Evolutionary conservation across 2,113 vertebrate species (phyloP).

Genomic region (Lophura nycthemera): DNA sequence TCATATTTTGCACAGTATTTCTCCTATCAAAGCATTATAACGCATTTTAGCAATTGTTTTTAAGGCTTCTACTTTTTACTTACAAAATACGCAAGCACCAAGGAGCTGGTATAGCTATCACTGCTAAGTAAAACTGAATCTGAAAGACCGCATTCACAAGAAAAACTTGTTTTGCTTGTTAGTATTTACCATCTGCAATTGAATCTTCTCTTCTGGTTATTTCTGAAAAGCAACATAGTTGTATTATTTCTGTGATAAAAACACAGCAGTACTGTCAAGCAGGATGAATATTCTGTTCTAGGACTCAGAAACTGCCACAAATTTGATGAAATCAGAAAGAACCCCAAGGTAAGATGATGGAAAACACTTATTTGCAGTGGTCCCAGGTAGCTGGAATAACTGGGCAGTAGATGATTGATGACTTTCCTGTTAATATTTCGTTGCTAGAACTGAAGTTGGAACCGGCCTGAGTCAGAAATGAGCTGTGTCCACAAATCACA

Average conservation of each 20-base stretch:
- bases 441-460: not conserved
- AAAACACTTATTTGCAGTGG: not conserved
- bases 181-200: slow-evolving; percentile 41
- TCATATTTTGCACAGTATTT: not conserved
- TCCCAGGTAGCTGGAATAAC: not conserved
- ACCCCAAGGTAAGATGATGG: not conserved
- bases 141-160: not conserved
- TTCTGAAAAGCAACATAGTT: slow-evolving; percentile 40
- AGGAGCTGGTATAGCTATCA: not conserved
- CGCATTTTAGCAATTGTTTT: not conserved
- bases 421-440: not conserved
- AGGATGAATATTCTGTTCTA: not conserved
- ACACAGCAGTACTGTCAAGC: not conserved
- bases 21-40: not conserved
- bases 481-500: not conserved
- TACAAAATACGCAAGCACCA: not conserved
- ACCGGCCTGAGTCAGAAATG: not conserved
- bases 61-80: not conserved
- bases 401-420: not conserved
- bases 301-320: not conserved
- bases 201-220: slow-evolving; percentile 17
- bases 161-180: not conserved
- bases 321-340: not conserved
- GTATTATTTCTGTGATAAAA: not conserved
- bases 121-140: not conserved